A percentile compares a stretch with the other conserved stretches of the same genome.
Evolutionary conservation across 2,797 vertebrate species (phyloP).

Genomic region (Tenualosa thibaudeaui): DNA sequence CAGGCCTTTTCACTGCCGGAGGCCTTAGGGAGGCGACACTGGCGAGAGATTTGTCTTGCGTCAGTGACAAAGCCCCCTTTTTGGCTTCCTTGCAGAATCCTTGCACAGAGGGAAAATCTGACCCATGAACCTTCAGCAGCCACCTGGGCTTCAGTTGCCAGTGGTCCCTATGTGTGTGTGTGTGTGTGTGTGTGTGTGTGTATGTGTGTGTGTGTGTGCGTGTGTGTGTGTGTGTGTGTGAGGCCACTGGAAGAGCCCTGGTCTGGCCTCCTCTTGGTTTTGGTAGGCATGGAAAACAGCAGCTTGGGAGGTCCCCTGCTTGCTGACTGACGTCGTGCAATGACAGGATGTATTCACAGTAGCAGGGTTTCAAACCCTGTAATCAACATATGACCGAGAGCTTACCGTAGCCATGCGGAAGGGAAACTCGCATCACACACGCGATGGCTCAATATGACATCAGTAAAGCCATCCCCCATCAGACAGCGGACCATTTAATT

Average conservation of each 20-base stretch:
- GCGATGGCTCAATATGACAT: slow-evolving; percentile 3
- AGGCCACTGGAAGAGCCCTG: not conserved
- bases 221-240: not conserved
- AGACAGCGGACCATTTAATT: not conserved
- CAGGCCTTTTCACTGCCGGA: slow-evolving; percentile 49
- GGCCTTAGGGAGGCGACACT: slow-evolving; percentile 59
- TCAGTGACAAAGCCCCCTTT: slow-evolving; percentile 31
- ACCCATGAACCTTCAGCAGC: slow-evolving; percentile 45
- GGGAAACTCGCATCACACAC: slow-evolving; percentile 56
- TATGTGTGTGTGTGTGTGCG: slow-evolving; percentile 25
- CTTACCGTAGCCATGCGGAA: slow-evolving; percentile 65
- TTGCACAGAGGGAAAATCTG: slow-evolving; percentile 51
- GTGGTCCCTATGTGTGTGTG: slow-evolving; percentile 38
- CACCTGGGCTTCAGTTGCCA: slow-evolving; percentile 7
- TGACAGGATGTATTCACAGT: slow-evolving; percentile 74
- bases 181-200: not conserved
- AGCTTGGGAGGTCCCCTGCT: slow-evolving; percentile 56
- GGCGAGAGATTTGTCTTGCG: slow-evolving; percentile 64
- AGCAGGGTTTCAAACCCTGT: slow-evolving; percentile 58
- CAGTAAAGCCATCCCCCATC: not conserved
- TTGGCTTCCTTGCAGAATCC: slow-evolving; percentile 44
- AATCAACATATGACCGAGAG: slow-evolving; percentile 56
- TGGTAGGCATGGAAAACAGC: slow-evolving; percentile 63
- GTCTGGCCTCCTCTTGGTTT: not conserved
- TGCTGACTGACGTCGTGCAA: slow-evolving; percentile 65